Conservation (phyloP, 2,113 vertebrate species). For the Ursus arctos region DNA sequence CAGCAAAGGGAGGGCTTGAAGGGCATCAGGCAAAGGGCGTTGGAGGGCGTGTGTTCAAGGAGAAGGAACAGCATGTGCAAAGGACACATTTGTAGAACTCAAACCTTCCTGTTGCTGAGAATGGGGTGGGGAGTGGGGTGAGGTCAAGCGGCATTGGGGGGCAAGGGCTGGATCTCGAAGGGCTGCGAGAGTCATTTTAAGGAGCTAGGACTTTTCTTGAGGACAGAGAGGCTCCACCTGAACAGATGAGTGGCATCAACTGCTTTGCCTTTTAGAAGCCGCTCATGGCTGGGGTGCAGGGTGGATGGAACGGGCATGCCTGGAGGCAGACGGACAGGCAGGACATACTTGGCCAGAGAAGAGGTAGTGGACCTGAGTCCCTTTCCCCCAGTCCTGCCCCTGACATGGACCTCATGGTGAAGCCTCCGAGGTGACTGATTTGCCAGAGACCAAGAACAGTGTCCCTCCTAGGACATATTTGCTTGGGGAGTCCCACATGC, state of each 20-base stretch:
- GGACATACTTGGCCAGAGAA: background rate
- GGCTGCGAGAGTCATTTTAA: background rate
- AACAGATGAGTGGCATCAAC: fast-evolving
- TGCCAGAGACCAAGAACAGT: background rate
- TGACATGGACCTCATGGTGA: fast-evolving
- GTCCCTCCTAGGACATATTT: background rate
- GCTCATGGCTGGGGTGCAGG: fast-evolving
- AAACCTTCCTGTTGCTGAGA: background rate
- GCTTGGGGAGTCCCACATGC: background rate
- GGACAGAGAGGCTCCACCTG: background rate
- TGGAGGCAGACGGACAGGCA: background rate
- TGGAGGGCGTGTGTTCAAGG: background rate
- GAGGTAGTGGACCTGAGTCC: background rate
- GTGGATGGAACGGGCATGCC: too few relatives aligned
- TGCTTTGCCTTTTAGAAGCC: background rate
- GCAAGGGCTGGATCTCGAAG: too few relatives aligned
- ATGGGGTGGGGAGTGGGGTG: fast-evolving
- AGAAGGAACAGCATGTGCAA: background rate
- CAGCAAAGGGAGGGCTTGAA: background rate
- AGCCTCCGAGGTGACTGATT: background rate
- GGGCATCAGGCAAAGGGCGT: background rate
- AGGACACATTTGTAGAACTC: background rate
- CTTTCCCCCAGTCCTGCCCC: background rate
- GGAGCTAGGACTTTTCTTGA: background rate
- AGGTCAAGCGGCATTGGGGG: fast-evolving